Base-by-base conservation (phyloP, 1,140 invertebrate species). In the Camponotus pennsylvanicus region DNA sequence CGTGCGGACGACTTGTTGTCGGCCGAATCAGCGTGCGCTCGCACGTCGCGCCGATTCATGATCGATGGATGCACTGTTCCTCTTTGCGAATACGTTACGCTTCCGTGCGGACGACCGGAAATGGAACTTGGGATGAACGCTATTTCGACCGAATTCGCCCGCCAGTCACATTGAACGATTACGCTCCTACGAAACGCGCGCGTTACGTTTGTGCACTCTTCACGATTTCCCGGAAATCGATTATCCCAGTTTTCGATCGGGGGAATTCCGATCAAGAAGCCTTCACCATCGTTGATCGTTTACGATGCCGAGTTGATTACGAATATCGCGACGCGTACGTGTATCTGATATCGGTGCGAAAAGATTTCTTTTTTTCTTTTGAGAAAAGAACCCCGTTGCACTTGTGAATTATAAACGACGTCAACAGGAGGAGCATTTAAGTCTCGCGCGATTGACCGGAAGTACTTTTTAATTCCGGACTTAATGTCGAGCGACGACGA, bases 31-130 rank as follows among this genome's bases (percentile, higher is more conserved):
- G 59, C 80, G 64, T 76, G 59, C 84, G 45, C 69, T 52, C 27
- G 88, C 75, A 79, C 67, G 80, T 86, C 83, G 45, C 86, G 89
- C 88, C 76, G 79, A 91, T 86, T 91, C 89, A 91, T 91, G 75
- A 45, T 88, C 86, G 85, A 86, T 85, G 77, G 82, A 86, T 85
- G 77, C 88, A 86, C 88, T 78, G 49, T 52, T 52, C 49, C 49
- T 77, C 37, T 71, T 55, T 69, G 34, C 52, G 67, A 63, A 52
- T 69, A n/a, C 76, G 61, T 40, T 37, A 79, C 69, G 37, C 45
- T 83, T 67, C 42, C 71, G 61, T 70, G 57, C 86, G 70, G 67
- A 66, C 73, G 55, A 49, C 55, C 79, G 55, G 69, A 83, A 75
- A 61, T 75, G 52, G 40, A n/a, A 83, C n/a, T 82, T 18, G 52